A percentile compares a stretch with the other conserved stretches of the same genome.
Conservation (phyloP, 2,113 vertebrate genomes). For the Parus major region DNA sequence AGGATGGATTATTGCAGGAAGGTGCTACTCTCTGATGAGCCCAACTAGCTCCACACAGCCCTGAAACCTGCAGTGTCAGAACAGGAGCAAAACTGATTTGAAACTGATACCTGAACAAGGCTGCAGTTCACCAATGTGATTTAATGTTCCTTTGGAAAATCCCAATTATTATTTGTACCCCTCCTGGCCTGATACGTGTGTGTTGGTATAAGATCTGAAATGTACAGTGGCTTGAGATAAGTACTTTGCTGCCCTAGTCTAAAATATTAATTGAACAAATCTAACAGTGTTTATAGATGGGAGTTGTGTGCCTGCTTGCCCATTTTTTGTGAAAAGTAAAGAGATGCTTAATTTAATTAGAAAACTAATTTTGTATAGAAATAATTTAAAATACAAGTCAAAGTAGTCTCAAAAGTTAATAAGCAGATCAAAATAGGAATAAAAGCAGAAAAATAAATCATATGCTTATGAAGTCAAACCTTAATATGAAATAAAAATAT, state of each 20-base stretch:
- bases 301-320: rapidly evolving
- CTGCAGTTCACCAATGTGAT: neutral
- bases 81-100: neutral
- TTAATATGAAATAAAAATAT: neutral
- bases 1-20: neutral
- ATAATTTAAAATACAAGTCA: neutral
- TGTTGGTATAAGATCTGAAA: neutral
- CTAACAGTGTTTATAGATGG: neutral
- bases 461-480: neutral
- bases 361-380: neutral
- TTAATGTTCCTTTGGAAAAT: neutral
- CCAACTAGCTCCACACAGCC: neutral
- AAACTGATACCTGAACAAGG: neutral
- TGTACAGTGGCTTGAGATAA: neutral
- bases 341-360: neutral
- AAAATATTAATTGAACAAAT: neutral
- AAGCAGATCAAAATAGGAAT: neutral
- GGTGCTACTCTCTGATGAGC: neutral
- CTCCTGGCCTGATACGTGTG: neutral
- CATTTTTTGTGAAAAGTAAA: neutral
- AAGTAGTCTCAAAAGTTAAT: neutral
- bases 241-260: neutral
- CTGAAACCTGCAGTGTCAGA: neutral
- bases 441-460: neutral
- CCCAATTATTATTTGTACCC: neutral